phyloP scores from a whole-genome alignment of 64 coral and sea anemone species.

The Porites lutea region DNA sequence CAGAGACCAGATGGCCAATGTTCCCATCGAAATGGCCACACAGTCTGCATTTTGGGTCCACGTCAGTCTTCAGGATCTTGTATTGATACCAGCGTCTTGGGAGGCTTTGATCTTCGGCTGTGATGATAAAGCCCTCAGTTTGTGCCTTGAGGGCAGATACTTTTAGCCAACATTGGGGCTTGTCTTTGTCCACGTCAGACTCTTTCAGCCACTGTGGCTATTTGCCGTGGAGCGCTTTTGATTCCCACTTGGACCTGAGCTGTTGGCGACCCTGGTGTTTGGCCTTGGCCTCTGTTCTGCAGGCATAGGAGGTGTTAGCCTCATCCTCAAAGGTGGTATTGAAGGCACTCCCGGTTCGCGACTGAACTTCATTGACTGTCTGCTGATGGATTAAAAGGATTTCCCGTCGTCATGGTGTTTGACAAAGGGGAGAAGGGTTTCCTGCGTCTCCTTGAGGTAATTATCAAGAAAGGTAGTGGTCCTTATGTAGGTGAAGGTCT shows the following conservation, averaged over 20 bases:
- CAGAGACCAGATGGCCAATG: no score
- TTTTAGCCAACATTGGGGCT: not conserved
- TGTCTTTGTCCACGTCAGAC: not conserved
- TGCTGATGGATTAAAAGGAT: no score
- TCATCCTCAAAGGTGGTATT: no score
- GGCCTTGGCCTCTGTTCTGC: not conserved
- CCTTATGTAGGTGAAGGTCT: not conserved
- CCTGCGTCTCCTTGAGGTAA: no score
- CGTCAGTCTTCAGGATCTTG: not conserved
- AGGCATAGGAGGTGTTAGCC: not conserved
- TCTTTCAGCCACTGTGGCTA: not conserved
- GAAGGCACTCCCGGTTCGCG: no score
- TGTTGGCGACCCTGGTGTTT: not conserved
- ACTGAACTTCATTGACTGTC: no score
- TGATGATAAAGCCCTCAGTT: constrained; percentile 5
- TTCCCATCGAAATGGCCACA: no score
- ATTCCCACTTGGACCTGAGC: not conserved
- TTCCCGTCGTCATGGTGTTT: no score
- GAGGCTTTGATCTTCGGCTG: not conserved
- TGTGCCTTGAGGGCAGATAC: not conserved
- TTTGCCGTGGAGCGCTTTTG: not conserved
- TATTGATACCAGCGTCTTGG: not conserved
- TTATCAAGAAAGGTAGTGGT: no score
- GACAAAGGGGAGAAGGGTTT: no score
- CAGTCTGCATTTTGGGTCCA: no score